Percentiles rank a stretch among this genome's conserved stretches.
These are phyloP conservation scores for Gymnothorax javanicus DNA, from an alignment of 2,797 vertebrate species.

Conservation along the genomic window DNA sequence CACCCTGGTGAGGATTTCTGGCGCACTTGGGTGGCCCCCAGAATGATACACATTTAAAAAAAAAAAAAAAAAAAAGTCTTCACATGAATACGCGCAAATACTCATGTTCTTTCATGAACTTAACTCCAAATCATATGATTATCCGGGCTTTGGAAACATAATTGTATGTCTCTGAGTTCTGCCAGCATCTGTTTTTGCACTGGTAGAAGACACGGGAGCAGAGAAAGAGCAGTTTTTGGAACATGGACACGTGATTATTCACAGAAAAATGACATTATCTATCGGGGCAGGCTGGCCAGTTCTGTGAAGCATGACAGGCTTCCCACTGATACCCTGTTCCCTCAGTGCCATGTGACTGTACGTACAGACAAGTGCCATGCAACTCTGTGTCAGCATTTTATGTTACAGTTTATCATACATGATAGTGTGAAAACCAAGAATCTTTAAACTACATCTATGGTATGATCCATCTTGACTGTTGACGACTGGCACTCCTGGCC, in stretches of 20 bases:
- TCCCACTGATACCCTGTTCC: background rate
- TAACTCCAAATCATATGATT: background rate
- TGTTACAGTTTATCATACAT: background rate
- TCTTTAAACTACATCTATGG: background rate
- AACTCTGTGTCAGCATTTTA: too few relatives aligned
- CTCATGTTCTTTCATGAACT: background rate
- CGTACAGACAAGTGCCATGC: background rate
- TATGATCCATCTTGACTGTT: background rate
- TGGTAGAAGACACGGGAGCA: background rate
- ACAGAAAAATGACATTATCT: background rate
- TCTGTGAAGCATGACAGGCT: background rate
- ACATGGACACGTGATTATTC: background rate
- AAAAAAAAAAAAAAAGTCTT: background rate
- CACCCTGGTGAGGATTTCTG: background rate
- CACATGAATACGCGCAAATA: background rate
- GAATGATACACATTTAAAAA: too few relatives aligned
- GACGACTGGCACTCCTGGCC: background rate
- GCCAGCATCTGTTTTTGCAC: background rate
- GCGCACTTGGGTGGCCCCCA: background rate
- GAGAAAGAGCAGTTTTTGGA: background rate
- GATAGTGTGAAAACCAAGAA: background rate
- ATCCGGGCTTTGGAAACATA: background rate
- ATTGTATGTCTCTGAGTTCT: background rate
- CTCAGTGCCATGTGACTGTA: background rate
- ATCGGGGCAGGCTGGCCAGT: background rate